Base-by-base conservation (phyloP, 2,797 vertebrate genomes). In the Glyptemys insculpta region DNA sequence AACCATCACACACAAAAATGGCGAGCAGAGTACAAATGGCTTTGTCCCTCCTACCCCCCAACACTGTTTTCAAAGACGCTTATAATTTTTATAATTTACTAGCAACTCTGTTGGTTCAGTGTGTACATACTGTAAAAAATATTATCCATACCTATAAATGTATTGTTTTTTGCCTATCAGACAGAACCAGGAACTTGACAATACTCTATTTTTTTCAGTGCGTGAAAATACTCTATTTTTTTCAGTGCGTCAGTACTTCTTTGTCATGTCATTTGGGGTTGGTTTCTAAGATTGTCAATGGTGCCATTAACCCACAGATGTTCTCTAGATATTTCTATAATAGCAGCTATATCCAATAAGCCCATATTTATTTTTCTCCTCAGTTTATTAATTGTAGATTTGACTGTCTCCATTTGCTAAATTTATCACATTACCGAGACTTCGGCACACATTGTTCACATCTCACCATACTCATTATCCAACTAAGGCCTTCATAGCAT, bases 401-500 rank as follows among this genome's bases (percentile, higher is more conserved):
- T 94, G 91, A 97, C 68, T 95, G 93, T 94, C 83, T 96, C 88
- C 82, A 88, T 96, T 97, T 97, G 85, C 90, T 96, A 96, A 97
- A 95, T 89, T 78, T 95, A 97, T 97, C 96, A 96, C 90, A 92
- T 97, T 92, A 85, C 82, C 27, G 87, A 97, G 95, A 96, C 89
- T 94, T 93, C 79, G 81, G 91, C 96, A 89, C 85, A 96, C 83
- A 87, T 68, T 95, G 95, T 96, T 95, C 96, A 90, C 95, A 94
- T 97, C 92, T 93, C 91, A 89, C 79, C 86, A 62, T 88, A 97
- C 93, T 96, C 95, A 92, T 97, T 96, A 95, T 92, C 94, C 94
- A 88, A 91, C 91, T 92, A 84, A 97, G 94, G 92, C 96, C 88
- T 88, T 97, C 95, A 91, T 91, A 97, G 95, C 94, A 97, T 96